Evolutionary conservation across 2,888 invertebrate genomes (phyloP), one percentile per base, ranked within the genome.

Genomic region (Adelognathus sp.): DNA sequence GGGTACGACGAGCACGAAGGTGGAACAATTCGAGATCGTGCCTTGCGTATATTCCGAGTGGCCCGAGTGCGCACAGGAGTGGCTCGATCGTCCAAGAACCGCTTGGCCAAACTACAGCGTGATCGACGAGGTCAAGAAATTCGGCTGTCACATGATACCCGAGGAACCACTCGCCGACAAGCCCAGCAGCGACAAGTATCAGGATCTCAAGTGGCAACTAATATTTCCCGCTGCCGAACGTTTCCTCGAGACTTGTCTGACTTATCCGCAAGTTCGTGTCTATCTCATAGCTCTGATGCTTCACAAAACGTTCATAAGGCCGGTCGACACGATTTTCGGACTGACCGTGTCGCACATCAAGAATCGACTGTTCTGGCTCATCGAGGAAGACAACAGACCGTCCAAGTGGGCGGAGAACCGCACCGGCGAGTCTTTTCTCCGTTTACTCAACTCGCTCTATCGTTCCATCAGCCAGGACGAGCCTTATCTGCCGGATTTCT

Each of bases 151-250:
- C 80, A 91, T 96, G 27, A 93, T 96, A 9, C 97, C 97, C 0
- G 92, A 95, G 79, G 96, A 96, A 5, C 95, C 94, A 88, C 93
- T 94, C 1, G 21, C 18, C 1, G 64, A 77, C 5, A 81, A 81
- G 14, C 75, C 76, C 0, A 89, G n/a, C n/a, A n/a, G 91, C 16
- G 95, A 95, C 88, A 92, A 93, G 0, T 93, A 94, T 33, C 93
- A 94, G 60, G 93, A 94, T 75, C 91, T 96, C 18, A 96, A 97
- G 89, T 97, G 97, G 97, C 95, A 95, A 89, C 92, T 97, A 1
- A 93, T 94, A 44, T 97, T 96, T 87, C 96, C 96, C 0, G 94
- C 95, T 69, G 96, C 96, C 0, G 96, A 97, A 89, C 93, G 94
- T 24, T 96, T 94, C 87, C 91, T 97, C 81, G 95, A 97, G 88